Evolutionary conservation across 2,797 vertebrate species (phyloP).

Genomic region (Centropyge bicolor): DNA sequence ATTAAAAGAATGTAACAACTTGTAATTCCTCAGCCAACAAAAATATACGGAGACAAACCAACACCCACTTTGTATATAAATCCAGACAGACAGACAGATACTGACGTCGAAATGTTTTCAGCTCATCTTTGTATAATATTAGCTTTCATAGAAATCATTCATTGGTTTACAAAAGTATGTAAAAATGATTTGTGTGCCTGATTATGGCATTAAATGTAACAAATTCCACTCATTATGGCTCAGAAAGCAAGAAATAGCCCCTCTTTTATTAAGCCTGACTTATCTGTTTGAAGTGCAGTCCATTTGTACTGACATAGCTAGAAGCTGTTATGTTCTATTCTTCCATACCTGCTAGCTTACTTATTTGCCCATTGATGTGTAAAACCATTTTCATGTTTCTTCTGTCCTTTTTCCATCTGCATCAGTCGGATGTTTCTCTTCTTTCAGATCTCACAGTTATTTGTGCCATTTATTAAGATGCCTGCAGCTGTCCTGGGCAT

Average conservation of each 20-base stretch:
- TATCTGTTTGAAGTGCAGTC: conserved; percentile 5
- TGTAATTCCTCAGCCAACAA: conserved; percentile 29
- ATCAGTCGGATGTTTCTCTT: conserved; percentile 30
- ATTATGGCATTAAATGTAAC: neutral
- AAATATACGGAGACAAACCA: conserved; percentile 35
- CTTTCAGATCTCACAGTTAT: conserved; percentile 28
- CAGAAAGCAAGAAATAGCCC: neutral
- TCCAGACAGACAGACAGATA: conserved; percentile 5
- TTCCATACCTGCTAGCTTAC: conserved; percentile 3
- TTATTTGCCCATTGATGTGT: conserved; percentile 2
- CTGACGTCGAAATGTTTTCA: conserved; percentile 16
- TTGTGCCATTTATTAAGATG: conserved; percentile 59
- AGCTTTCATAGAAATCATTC: neutral
- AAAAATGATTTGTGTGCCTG: conserved; percentile 11
- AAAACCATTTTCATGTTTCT: neutral
- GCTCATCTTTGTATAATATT: neutral
- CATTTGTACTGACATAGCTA: conserved; percentile 1
- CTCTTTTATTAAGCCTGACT: conserved; percentile 19
- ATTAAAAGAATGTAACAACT: conserved; percentile 36
- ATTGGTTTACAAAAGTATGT: conserved; percentile 3
- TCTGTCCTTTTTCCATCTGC: conserved; percentile 22
- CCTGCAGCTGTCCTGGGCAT: conserved; percentile 67
- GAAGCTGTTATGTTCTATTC: neutral
- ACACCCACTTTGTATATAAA: conserved; percentile 16
- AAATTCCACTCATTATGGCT: neutral